Evolutionary conservation across 2,113 vertebrate genomes (phyloP).

Genomic region (Chunga burmeisteri): DNA sequence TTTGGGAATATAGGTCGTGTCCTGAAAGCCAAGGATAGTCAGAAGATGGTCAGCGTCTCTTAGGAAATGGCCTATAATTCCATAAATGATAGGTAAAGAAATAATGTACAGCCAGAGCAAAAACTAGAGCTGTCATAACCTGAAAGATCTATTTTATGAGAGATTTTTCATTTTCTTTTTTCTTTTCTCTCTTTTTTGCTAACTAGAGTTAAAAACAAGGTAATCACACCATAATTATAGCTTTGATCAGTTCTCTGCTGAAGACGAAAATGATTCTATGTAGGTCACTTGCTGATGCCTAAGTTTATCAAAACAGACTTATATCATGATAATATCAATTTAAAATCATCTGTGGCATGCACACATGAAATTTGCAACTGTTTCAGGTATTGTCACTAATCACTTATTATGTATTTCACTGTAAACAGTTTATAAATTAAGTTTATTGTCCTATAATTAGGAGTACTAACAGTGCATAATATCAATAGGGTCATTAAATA

Average conservation of each 20-base stretch:
- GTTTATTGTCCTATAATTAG: conserved; percentile 69
- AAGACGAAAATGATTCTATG: conserved; percentile 61
- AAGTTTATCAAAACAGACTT: conserved; percentile 54
- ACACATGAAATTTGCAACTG: not conserved
- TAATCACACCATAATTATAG: conserved; percentile 67
- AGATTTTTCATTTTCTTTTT: conserved; percentile 25
- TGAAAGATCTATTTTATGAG: conserved; percentile 30
- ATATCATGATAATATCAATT: conserved; percentile 7
- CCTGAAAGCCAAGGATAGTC: not conserved
- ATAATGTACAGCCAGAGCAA: not conserved
- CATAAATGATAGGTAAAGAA: not conserved
- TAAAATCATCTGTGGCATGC: not conserved
- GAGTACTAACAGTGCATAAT: conserved; percentile 56
- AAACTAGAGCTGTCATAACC: not conserved
- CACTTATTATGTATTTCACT: not conserved
- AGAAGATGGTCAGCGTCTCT: not conserved
- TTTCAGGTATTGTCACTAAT: conserved; percentile 29
- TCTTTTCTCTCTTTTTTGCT: not conserved
- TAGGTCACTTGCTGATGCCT: conserved; percentile 63
- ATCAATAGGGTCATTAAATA: conserved; percentile 71
- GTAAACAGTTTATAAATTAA: conserved; percentile 59
- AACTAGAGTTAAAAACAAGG: conserved; percentile 65
- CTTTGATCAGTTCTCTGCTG: conserved; percentile 65
- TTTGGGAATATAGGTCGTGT: not conserved
- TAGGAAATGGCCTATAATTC: not conserved